These are phyloP conservation scores for Orchestes rusci DNA, from an alignment of 2,888 invertebrate genomes.

Conservation along the genomic window DNA sequence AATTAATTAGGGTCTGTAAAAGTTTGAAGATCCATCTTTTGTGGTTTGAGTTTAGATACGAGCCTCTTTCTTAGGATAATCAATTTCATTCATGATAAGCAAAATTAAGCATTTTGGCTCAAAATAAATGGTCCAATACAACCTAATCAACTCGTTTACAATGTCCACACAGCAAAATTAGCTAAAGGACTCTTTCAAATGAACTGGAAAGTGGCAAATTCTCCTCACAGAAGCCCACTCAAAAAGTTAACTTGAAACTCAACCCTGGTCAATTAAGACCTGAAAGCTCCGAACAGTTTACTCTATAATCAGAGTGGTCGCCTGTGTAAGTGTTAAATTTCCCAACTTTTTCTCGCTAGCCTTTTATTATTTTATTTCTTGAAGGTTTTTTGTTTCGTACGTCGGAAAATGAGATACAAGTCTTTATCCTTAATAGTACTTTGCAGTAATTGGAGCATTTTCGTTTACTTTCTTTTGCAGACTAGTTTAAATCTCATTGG, in stretches of 20 bases:
- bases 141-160: conserved; percentile 1
- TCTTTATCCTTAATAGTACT: conserved; percentile 1
- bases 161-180: conserved; percentile 15
- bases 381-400: background rate
- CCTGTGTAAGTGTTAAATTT: conserved; percentile 23
- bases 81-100: too few relatives aligned
- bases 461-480: too few relatives aligned
- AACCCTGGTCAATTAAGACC: conserved; percentile 19
- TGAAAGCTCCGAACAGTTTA: conserved; percentile 18
- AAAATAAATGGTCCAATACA: too few relatives aligned
- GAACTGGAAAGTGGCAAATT: conserved; percentile 18
- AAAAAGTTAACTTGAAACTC: conserved; percentile 23
- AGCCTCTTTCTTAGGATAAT: too few relatives aligned
- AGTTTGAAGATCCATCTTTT: too few relatives aligned
- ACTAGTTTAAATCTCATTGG: too few relatives aligned
- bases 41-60: too few relatives aligned
- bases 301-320: conserved; percentile 22
- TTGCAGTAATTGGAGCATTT: too few relatives aligned
- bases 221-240: conserved; percentile 19
- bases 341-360: conserved; percentile 18
- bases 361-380: conserved; percentile 6
- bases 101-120: too few relatives aligned
- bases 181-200: conserved; percentile 13
- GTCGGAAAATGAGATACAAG: conserved; percentile 1
- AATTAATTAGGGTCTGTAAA: too few relatives aligned